These are phyloP conservation scores for Anhinga rufa DNA, from an alignment of 2,113 vertebrate species.

Conservation along the genomic window DNA sequence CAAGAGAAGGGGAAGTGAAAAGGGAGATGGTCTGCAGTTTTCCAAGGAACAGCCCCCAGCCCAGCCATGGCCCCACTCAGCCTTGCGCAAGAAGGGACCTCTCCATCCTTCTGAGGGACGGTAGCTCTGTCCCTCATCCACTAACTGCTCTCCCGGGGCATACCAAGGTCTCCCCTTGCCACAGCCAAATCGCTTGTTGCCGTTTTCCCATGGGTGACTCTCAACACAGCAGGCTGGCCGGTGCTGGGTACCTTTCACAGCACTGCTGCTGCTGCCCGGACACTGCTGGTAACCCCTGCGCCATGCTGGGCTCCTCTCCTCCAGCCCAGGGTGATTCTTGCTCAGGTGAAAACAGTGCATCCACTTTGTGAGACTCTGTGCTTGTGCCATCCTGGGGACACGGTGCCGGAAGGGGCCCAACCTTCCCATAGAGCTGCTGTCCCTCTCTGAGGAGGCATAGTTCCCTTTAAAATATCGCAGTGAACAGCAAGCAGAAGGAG, in stretches of 20 bases:
- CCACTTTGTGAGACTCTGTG: not conserved
- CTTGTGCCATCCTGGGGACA: not conserved
- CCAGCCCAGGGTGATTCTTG: not conserved
- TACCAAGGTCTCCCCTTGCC: not conserved
- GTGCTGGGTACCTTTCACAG: not conserved
- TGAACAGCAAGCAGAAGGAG: not conserved
- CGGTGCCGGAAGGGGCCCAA: not conserved
- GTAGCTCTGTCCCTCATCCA: not conserved
- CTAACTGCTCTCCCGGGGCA: not conserved
- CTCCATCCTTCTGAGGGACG: not conserved
- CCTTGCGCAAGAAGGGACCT: fast-evolving
- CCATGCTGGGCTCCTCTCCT: not conserved
- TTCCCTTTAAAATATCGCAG: not conserved
- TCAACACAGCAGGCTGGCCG: not conserved
- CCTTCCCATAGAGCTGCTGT: not conserved
- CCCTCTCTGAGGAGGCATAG: not conserved
- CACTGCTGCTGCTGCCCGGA: not conserved
- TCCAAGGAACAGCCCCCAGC: conserved; percentile 14
- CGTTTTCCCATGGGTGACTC: not conserved
- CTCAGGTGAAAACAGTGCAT: not conserved
- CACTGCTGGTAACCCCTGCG: not conserved
- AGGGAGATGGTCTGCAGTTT: not conserved
- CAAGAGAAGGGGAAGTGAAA: conserved; percentile 40
- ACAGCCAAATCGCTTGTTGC: not conserved
- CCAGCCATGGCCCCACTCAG: fast-evolving